Evolutionary conservation across 2,888 invertebrate species (phyloP).

Genomic region (Rhamnusium bicolor): DNA sequence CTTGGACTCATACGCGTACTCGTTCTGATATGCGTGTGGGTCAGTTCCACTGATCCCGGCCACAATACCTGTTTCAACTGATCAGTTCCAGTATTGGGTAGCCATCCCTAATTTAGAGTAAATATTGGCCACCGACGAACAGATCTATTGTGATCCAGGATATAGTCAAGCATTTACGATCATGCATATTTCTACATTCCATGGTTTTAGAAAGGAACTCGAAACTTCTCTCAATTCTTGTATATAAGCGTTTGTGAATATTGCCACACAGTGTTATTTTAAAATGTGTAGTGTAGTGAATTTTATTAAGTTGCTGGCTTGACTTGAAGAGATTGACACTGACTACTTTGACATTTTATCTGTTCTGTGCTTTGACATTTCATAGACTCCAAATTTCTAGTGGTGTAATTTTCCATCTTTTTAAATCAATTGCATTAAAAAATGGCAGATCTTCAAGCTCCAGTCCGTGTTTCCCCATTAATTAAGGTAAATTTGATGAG

Average conservation of each 20-base stretch:
- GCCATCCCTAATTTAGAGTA: too few species aligned
- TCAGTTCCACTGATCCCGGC: too few species aligned
- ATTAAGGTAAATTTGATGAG: conserved; percentile 78
- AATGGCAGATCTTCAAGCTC: conserved; percentile 74
- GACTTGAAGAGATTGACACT: background rate
- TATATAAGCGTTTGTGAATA: background rate
- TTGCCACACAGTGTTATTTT: background rate
- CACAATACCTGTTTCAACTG: too few species aligned
- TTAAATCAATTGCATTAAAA: conserved; percentile 17
- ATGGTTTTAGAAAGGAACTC: too few species aligned
- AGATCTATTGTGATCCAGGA: too few species aligned
- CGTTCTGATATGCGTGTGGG: too few species aligned
- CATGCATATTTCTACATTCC: too few species aligned
- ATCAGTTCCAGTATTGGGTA: too few species aligned
- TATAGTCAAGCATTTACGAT: too few species aligned
- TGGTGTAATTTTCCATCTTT: background rate
- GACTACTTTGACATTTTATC: background rate
- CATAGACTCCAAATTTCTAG: background rate
- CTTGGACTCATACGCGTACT: too few species aligned
- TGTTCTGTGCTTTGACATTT: background rate
- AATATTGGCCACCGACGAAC: too few species aligned
- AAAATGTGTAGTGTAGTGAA: background rate
- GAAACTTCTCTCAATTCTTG: background rate
- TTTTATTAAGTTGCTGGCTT: background rate
- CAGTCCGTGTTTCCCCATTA: conserved; percentile 86